These are phyloP conservation scores for Aphidoletes aphidimyza DNA, from an alignment of 2,888 invertebrate species.

Conservation along the genomic window DNA sequence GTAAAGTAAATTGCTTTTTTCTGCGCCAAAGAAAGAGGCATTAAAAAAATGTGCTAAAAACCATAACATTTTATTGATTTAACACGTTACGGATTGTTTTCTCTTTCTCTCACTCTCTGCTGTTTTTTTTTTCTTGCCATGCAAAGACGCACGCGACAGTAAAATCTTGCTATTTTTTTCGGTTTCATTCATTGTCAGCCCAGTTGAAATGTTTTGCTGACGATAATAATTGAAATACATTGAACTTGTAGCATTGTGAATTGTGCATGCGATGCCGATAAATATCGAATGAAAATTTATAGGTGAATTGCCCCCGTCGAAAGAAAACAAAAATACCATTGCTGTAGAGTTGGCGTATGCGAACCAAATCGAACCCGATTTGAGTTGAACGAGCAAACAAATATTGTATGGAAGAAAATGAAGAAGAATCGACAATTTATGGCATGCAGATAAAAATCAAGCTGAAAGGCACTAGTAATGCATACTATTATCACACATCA, in stretches of 20 bases:
- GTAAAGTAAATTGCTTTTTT: conserved; percentile 28
- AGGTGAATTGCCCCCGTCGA: background rate
- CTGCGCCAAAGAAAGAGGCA: background rate
- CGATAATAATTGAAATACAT: conserved; percentile 43
- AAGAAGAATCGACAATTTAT: conserved; percentile 42
- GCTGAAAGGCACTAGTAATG: background rate
- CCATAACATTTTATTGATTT: conserved; percentile 49
- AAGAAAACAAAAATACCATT: background rate
- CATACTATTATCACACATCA: conserved; percentile 41
- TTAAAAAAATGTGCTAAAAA: background rate
- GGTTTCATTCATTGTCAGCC: background rate
- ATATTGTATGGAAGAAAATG: conserved; percentile 38
- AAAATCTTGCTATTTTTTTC: conserved; percentile 8
- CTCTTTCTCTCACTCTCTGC: too few species aligned
- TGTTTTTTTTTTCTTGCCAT: background rate
- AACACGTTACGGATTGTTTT: too few species aligned
- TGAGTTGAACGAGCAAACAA: background rate
- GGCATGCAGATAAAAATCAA: conserved; percentile 4
- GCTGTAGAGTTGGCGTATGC: too few species aligned
- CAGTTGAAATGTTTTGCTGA: conserved; percentile 30
- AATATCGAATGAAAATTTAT: background rate
- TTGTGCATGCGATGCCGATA: background rate
- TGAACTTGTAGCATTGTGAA: background rate
- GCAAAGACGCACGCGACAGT: background rate
- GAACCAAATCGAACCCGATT: too few species aligned